Evolutionary conservation across 2,888 invertebrate genomes (phyloP).

Genomic region (Andrena dorsata): DNA sequence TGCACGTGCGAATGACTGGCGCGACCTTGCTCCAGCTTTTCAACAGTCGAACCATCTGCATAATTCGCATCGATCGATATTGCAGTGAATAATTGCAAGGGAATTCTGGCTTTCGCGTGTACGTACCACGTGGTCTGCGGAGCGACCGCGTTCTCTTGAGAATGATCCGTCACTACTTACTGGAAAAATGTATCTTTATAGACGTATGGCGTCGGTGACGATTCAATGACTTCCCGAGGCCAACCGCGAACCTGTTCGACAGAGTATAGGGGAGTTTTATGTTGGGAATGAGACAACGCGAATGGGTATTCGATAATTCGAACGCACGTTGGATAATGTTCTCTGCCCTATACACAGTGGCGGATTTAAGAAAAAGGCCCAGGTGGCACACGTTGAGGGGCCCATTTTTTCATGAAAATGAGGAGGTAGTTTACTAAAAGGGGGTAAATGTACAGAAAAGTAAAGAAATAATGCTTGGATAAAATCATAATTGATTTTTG

Average conservation of each 20-base stretch:
- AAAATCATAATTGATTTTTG: no score
- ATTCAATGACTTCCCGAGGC: neutral
- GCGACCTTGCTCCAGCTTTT: slow-evolving; percentile 43
- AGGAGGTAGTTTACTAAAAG: no score
- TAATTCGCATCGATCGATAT: slow-evolving; percentile 58
- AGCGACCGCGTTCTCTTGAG: neutral
- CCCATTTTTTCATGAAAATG: no score
- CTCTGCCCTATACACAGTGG: slow-evolving; percentile 2
- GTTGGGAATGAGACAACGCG: neutral
- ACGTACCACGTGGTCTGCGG: neutral
- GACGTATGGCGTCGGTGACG: slow-evolving; percentile 7
- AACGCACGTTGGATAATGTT: slow-evolving; percentile 11
- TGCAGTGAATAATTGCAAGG: slow-evolving; percentile 46
- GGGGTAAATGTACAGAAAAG: no score
- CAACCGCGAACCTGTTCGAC: neutral
- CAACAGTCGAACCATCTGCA: slow-evolving; percentile 50
- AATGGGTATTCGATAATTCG: slow-evolving; percentile 22
- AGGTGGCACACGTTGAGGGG: no score
- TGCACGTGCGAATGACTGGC: slow-evolving; percentile 25
- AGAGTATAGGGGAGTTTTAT: neutral
- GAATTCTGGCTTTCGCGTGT: slow-evolving; percentile 23
- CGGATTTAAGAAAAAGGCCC: no score
- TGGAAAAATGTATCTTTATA: neutral
- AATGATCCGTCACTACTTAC: neutral
- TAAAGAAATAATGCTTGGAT: no score